A percentile compares a stretch with the other conserved stretches of the same genome.
These are phyloP conservation scores for Cheumatopsyche charites DNA, from an alignment of 1,140 invertebrate genomes.

Conservation along the genomic window DNA sequence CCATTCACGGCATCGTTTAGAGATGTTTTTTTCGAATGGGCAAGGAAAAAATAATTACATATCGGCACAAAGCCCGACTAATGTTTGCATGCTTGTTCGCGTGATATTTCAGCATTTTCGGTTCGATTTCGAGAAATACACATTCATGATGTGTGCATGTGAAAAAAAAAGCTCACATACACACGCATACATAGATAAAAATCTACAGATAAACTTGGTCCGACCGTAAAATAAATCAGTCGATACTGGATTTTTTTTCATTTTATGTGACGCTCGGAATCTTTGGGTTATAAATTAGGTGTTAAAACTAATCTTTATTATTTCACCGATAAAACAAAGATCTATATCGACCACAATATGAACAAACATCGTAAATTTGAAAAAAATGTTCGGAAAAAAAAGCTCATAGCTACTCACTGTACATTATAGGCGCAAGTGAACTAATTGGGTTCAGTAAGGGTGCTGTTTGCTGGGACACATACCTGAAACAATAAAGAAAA, in stretches of 20 bases:
- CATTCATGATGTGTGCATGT: not conserved
- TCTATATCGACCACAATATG: not conserved
- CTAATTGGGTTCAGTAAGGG: not conserved
- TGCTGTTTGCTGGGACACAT: not conserved
- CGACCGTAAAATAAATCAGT: constrained; percentile 21
- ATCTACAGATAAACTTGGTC: constrained; percentile 3
- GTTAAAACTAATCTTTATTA: constrained; percentile 11
- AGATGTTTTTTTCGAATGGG: constrained; percentile 3
- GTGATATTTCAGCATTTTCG: constrained; percentile 28
- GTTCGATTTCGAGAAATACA: constrained; percentile 21
- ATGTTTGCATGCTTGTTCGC: constrained; percentile 29
- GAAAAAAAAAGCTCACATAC: not conserved
- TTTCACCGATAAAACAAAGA: not conserved
- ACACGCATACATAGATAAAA: constrained; percentile 3
- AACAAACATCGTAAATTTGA: constrained; percentile 10
- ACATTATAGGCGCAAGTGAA: not conserved
- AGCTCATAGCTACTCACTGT: not conserved
- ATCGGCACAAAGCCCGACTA: not conserved
- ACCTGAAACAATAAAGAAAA: constrained; percentile 18
- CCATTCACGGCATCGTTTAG: constrained; percentile 13
- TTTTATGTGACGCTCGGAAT: constrained; percentile 6
- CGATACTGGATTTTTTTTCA: constrained; percentile 1
- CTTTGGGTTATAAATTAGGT: constrained; percentile 17
- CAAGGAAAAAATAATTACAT: constrained; percentile 8
- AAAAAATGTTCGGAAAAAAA: not conserved